A percentile compares a stretch with the other conserved stretches of the same genome.
Conservation (phyloP, 1,140 invertebrate species). For the Drosophila nasuta region DNA sequence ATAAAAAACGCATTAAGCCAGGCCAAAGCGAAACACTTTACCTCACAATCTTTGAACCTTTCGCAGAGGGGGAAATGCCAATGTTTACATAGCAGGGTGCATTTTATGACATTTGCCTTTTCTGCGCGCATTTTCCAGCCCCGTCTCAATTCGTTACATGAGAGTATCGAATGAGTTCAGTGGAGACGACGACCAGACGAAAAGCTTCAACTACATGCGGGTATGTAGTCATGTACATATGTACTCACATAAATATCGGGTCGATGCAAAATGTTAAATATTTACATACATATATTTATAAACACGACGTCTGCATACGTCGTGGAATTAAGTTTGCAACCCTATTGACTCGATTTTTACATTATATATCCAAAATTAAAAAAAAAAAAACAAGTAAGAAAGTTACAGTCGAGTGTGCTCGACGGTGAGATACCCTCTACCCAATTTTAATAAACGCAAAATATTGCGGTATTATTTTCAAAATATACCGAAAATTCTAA, state of each 20-base stretch:
- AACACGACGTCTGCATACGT: neutral
- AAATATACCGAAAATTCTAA: too few species aligned
- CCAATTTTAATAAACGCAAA: too few species aligned
- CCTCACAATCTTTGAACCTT: constrained; percentile 62
- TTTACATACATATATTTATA: constrained; percentile 27
- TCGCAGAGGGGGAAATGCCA: constrained; percentile 63
- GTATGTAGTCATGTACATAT: constrained; percentile 12
- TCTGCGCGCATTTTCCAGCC: constrained; percentile 31
- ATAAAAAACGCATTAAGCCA: constrained; percentile 75
- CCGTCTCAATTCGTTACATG: neutral
- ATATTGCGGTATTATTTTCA: too few species aligned
- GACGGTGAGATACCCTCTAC: too few species aligned
- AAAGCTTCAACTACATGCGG: constrained; percentile 37
- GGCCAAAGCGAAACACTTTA: constrained; percentile 67
- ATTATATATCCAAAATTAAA: constrained; percentile 41
- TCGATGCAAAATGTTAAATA: neutral
- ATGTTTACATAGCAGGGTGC: constrained; percentile 77
- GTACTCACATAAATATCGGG: constrained; percentile 8
- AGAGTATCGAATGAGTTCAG: constrained; percentile 36
- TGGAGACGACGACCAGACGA: constrained; percentile 23
- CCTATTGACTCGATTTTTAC: constrained; percentile 27
- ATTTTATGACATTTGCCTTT: constrained; percentile 61
- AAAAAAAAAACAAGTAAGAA: constrained; percentile 21
- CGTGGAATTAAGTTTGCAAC: constrained; percentile 30
- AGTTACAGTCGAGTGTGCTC: too few species aligned